These are phyloP conservation scores for Anser cygnoides DNA, from an alignment of 2,113 vertebrate genomes.

Conservation along the genomic window DNA sequence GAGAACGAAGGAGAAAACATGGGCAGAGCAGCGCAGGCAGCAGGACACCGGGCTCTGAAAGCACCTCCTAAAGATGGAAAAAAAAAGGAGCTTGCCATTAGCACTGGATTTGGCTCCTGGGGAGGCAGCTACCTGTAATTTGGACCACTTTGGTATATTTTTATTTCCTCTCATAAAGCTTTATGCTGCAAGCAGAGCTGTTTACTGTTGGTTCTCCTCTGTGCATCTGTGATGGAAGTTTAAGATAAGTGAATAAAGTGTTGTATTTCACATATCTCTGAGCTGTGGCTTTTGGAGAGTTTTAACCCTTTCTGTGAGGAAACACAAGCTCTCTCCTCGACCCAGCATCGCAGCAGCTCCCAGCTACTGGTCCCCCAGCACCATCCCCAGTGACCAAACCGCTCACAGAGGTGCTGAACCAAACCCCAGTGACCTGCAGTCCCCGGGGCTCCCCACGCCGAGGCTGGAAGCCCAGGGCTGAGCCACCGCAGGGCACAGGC, in stretches of 20 bases:
- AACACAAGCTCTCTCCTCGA: not conserved
- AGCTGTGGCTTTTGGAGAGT: not conserved
- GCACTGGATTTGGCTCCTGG: not conserved
- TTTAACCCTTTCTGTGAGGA: not conserved
- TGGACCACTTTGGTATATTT: not conserved
- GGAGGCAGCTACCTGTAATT: not conserved
- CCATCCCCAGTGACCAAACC: not conserved
- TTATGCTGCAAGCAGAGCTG: not conserved
- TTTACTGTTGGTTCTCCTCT: not conserved
- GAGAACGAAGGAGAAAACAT: not conserved
- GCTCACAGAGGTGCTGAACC: not conserved
- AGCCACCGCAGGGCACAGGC: rapidly evolving
- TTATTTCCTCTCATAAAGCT: not conserved
- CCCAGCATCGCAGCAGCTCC: not conserved
- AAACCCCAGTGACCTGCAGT: not conserved
- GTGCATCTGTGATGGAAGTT: not conserved
- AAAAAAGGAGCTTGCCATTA: not conserved
- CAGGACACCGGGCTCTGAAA: not conserved
- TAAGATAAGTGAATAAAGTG: not conserved
- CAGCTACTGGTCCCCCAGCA: not conserved
- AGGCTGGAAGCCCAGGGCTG: not conserved
- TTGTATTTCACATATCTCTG: not conserved
- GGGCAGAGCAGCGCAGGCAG: not conserved
- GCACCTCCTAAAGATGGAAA: not conserved
- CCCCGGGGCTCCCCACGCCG: not conserved